phyloP scores from a whole-genome alignment of 1,140 invertebrate species.

The Pseudomyrmex dendroicus region DNA sequence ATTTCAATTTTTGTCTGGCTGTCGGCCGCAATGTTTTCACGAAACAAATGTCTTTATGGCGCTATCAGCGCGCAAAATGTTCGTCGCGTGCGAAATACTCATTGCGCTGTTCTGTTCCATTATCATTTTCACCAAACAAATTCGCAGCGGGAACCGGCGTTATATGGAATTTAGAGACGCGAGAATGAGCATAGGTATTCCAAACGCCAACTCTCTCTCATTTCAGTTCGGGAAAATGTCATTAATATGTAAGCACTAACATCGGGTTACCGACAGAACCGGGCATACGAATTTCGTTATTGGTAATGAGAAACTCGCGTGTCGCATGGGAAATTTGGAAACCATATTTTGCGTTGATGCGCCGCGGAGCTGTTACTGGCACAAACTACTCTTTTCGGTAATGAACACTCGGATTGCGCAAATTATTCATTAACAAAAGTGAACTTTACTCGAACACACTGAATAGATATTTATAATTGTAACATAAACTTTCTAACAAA shows the following conservation, averaged over 20 bases:
- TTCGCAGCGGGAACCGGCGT: slow-evolving; percentile 34
- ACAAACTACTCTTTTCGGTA: slow-evolving; percentile 45
- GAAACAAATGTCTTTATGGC: slow-evolving; percentile 4
- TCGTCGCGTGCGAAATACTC: neutral
- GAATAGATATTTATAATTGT: neutral
- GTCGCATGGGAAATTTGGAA: slow-evolving; percentile 57
- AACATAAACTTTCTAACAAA: no score
- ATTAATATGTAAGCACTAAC: slow-evolving; percentile 61
- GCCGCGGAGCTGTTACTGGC: slow-evolving; percentile 39
- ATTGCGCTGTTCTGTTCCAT: slow-evolving; percentile 1
- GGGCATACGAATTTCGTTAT: slow-evolving; percentile 54
- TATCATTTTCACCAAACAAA: slow-evolving; percentile 57
- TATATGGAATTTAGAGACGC: slow-evolving; percentile 49
- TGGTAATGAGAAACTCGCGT: slow-evolving; percentile 58
- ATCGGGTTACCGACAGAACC: slow-evolving; percentile 50
- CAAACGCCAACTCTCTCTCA: slow-evolving; percentile 25
- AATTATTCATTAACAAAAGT: slow-evolving; percentile 33
- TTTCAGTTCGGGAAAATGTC: slow-evolving; percentile 54
- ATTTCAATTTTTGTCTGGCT: slow-evolving; percentile 1
- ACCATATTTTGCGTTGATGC: slow-evolving; percentile 50
- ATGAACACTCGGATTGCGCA: slow-evolving; percentile 5
- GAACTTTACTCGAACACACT: neutral
- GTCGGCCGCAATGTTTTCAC: neutral
- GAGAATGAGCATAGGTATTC: slow-evolving; percentile 47
- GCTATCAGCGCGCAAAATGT: slow-evolving; percentile 9